Percentiles rank a stretch among this genome's conserved stretches.
Conservation (phyloP, 2,113 vertebrate species). For the Myxocyprinus asiaticus region DNA sequence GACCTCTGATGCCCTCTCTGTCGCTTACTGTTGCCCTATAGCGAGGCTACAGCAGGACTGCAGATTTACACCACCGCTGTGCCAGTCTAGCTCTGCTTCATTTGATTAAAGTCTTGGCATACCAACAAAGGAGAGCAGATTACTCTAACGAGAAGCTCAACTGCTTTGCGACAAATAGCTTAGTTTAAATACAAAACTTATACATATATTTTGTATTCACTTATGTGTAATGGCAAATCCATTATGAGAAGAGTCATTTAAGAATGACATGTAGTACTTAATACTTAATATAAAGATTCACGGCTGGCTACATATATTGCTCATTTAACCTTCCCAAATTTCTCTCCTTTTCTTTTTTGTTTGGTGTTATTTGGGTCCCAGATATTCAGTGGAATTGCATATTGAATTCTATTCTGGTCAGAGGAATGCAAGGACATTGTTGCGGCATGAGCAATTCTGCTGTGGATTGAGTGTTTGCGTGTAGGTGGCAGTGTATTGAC, state of each 20-base stretch:
- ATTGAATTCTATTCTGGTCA: slow-evolving; percentile 36
- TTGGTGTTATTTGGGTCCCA: slow-evolving; percentile 32
- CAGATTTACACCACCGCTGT: slow-evolving; percentile 46
- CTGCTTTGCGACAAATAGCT: slow-evolving; percentile 35
- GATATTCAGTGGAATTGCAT: slow-evolving; percentile 48
- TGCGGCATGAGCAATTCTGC: slow-evolving; percentile 26
- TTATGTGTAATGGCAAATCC: background rate
- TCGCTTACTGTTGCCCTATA: slow-evolving; percentile 38
- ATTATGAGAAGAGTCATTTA: background rate
- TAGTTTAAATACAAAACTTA: slow-evolving; percentile 34
- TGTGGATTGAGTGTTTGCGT: slow-evolving; percentile 40
- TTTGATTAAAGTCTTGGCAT: slow-evolving; percentile 58
- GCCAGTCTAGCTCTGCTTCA: slow-evolving; percentile 46
- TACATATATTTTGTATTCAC: background rate
- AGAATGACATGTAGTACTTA: background rate
- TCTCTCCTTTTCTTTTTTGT: slow-evolving; percentile 5
- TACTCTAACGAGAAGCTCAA: slow-evolving; percentile 36
- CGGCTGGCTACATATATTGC: background rate
- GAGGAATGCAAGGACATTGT: slow-evolving; percentile 32
- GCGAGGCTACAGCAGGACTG: slow-evolving; percentile 38
- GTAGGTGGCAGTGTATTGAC: slow-evolving; percentile 46
- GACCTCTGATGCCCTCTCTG: slow-evolving; percentile 30
- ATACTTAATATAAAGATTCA: background rate
- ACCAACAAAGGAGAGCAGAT: slow-evolving; percentile 42
- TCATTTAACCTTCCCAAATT: slow-evolving; percentile 16